Percentiles rank a stretch among this genome's conserved stretches.
These are phyloP conservation scores for Folsomia manolachei DNA, from an alignment of 2,888 invertebrate genomes.

Conservation along the genomic window DNA sequence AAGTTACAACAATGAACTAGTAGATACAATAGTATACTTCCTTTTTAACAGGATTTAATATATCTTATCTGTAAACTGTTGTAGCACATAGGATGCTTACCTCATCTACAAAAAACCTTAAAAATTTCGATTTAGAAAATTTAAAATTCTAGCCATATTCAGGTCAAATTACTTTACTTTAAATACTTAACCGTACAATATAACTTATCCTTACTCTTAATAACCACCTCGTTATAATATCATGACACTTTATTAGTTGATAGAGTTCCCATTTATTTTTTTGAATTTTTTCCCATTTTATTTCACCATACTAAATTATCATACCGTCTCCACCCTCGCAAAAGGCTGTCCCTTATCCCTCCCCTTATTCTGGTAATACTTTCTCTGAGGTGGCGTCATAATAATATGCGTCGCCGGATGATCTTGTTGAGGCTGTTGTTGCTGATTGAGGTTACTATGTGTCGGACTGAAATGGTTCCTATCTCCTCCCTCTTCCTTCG, in stretches of 20 bases:
- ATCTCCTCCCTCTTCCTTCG: slow-evolving; percentile 15
- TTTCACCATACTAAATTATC: slow-evolving; percentile 34
- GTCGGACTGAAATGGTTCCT: not conserved
- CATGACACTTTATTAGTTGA: too few relatives aligned
- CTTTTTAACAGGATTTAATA: too few relatives aligned
- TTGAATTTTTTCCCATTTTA: not conserved
- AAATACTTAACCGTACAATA: too few relatives aligned
- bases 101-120: not conserved
- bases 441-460: not conserved
- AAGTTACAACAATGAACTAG: too few relatives aligned
- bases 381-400: slow-evolving; percentile 38
- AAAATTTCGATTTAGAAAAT: slow-evolving; percentile 3
- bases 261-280: not conserved
- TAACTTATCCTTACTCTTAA: too few relatives aligned
- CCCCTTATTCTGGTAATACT: not conserved
- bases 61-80: too few relatives aligned
- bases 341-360: slow-evolving; percentile 36
- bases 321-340: slow-evolving; percentile 48
- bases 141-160: too few relatives aligned
- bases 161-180: too few relatives aligned
- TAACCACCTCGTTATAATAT: too few relatives aligned
- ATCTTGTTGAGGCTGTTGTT: not conserved
- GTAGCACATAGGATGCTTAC: too few relatives aligned
- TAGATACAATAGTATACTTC: too few relatives aligned
- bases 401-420: slow-evolving; percentile 49